Percentiles rank a stretch among this genome's conserved stretches.
Evolutionary conservation across 2,888 invertebrate genomes (phyloP).

Genomic region (Drosophila longiperda): DNA sequence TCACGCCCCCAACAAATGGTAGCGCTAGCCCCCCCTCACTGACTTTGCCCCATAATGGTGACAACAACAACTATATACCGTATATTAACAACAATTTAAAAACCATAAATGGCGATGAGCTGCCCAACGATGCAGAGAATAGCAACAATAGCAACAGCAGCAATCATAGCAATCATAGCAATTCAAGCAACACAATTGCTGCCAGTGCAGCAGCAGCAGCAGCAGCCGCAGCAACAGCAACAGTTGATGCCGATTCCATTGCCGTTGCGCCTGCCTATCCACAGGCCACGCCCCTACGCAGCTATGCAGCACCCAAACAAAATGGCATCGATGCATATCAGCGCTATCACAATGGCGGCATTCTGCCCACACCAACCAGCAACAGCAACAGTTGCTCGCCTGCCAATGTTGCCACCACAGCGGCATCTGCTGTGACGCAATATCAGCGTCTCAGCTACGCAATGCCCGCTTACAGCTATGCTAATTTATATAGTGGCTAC

Average conservation of each 20-base stretch:
- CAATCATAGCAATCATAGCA: constrained; percentile 25
- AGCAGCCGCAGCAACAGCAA: constrained; percentile 14
- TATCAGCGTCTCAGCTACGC: constrained; percentile 73
- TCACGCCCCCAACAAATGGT: constrained; percentile 49
- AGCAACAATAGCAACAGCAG: constrained; percentile 33
- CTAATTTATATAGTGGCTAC: constrained; percentile 56
- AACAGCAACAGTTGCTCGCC: constrained; percentile 40
- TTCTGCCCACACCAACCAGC: constrained; percentile 68
- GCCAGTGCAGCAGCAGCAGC: constrained; percentile 7
- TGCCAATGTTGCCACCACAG: constrained; percentile 47
- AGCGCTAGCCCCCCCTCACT: constrained; percentile 43
- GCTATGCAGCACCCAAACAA: constrained; percentile 52
- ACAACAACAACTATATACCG: constrained; percentile 71
- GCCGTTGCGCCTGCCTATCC: constrained; percentile 29
- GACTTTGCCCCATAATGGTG: constrained; percentile 42
- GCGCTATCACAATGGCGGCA: constrained; percentile 67
- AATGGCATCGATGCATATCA: constrained; percentile 57
- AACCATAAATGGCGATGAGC: constrained; percentile 52
- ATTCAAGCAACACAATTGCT: constrained; percentile 7
- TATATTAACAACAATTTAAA: constrained; percentile 68
- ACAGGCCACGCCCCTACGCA: constrained; percentile 34
- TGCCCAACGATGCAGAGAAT: constrained; percentile 38
- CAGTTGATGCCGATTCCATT: constrained; percentile 41
- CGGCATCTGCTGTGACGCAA: constrained; percentile 35
- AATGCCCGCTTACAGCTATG: constrained; percentile 67